Evolutionary conservation across 1,140 invertebrate genomes (phyloP).

Genomic region (Drosophila pseudoananassae): DNA sequence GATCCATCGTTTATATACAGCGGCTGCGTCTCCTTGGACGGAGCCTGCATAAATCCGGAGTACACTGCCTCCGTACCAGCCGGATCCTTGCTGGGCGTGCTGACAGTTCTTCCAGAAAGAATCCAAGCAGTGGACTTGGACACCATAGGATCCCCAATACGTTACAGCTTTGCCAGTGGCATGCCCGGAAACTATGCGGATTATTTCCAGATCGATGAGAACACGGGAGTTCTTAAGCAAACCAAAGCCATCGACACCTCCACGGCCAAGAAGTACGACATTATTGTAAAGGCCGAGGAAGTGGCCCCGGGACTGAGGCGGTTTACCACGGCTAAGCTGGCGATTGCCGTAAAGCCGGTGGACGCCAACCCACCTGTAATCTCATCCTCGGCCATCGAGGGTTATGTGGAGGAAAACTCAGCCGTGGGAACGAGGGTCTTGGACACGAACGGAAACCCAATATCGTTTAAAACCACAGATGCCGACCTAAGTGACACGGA

Average conservation of each 20-base stretch:
- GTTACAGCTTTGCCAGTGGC: slow-evolving; percentile 92
- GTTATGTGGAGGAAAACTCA: slow-evolving; percentile 93
- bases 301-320: slow-evolving; percentile 88
- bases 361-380: slow-evolving; percentile 94
- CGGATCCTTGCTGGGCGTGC: slow-evolving; percentile 91
- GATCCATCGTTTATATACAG: slow-evolving; percentile 94
- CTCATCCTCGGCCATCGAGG: slow-evolving; percentile 88
- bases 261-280: slow-evolving; percentile 86
- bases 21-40: slow-evolving; percentile 91
- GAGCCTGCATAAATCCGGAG: slow-evolving; percentile 92
- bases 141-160: slow-evolving; percentile 91
- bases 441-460: slow-evolving; percentile 87
- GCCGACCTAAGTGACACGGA: slow-evolving; percentile 92
- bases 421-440: slow-evolving; percentile 92
- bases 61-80: slow-evolving; percentile 92
- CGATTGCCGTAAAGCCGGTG: slow-evolving; percentile 92
- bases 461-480: slow-evolving; percentile 90
- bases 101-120: slow-evolving; percentile 93
- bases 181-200: slow-evolving; percentile 90
- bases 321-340: slow-evolving; percentile 92
- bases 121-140: slow-evolving; percentile 95
- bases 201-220: slow-evolving; percentile 93
- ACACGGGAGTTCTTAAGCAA: slow-evolving; percentile 92
- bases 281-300: slow-evolving; percentile 93
- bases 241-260: slow-evolving; percentile 91